Evolutionary conservation across 2,797 vertebrate genomes (phyloP).

Genomic region (Karalla daura): DNA sequence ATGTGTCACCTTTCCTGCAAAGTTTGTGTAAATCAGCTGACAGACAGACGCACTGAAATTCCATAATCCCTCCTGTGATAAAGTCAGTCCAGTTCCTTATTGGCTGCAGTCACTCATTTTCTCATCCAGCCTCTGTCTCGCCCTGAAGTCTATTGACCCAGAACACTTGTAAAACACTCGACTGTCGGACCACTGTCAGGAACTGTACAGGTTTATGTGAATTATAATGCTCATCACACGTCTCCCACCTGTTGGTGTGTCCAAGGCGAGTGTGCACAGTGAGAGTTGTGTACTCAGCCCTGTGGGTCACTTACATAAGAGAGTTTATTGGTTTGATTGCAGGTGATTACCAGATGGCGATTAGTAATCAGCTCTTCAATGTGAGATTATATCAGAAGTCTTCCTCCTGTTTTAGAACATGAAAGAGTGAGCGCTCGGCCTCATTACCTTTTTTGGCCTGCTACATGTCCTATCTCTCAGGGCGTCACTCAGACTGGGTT

Average conservation of each 20-base stretch:
- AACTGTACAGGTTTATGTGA: not conserved
- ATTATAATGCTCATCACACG: not conserved
- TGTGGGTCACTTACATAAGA: conserved; percentile 1
- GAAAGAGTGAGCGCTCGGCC: not conserved
- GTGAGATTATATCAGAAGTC: not conserved
- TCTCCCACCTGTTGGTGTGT: conserved; percentile 29
- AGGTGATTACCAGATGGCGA: not conserved
- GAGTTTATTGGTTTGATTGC: not conserved
- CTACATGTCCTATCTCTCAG: not conserved
- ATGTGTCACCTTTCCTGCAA: no score
- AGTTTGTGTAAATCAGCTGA: no score
- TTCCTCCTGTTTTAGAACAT: not conserved
- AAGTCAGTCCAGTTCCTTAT: no score
- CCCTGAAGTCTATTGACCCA: conserved; percentile 1
- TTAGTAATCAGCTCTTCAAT: not conserved
- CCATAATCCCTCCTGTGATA: no score
- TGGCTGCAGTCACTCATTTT: no score
- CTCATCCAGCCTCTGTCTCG: no score
- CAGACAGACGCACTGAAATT: no score
- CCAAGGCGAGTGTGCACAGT: not conserved
- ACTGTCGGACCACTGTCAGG: not conserved
- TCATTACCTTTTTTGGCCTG: not conserved
- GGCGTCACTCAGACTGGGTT: not conserved
- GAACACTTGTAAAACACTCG: not conserved
- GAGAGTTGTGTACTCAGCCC: not conserved